phyloP scores from a whole-genome alignment of 1,140 invertebrate species.

The Drosophila miranda region DNA sequence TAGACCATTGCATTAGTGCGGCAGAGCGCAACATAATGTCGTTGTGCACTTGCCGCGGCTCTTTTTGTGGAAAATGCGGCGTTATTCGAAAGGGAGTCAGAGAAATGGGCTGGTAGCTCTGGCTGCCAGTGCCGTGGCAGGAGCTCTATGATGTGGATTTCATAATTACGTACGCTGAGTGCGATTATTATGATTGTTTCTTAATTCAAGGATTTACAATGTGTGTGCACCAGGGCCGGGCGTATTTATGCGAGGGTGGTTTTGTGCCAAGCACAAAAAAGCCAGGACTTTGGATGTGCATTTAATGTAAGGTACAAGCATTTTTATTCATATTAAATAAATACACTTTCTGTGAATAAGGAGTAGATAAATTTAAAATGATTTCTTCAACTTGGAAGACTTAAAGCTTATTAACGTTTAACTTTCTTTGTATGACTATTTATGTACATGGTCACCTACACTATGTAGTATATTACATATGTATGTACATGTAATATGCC shows the following conservation, averaged over 20 bases:
- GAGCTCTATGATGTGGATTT: constrained; percentile 44
- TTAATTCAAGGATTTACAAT: constrained; percentile 65
- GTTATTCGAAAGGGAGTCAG: constrained; percentile 9
- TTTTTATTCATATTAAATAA: too few species aligned
- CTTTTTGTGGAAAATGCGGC: constrained; percentile 26
- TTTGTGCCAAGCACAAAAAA: constrained; percentile 6
- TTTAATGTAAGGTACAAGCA: too few species aligned
- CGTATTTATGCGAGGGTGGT: constrained; percentile 8
- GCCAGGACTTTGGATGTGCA: too few species aligned
- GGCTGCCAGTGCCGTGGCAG: constrained; percentile 20
- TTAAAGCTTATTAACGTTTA: too few species aligned
- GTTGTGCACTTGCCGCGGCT: constrained; percentile 60
- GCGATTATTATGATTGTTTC: constrained; percentile 64
- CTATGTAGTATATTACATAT: too few species aligned
- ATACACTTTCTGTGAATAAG: too few species aligned
- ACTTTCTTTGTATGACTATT: too few species aligned
- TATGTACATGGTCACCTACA: too few species aligned
- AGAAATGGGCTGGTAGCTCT: background rate
- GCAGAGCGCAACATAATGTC: constrained; percentile 61
- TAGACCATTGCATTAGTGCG: constrained; percentile 62
- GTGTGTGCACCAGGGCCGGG: constrained; percentile 13
- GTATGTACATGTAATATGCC: too few species aligned
- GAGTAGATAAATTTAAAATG: too few species aligned
- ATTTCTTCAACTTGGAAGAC: too few species aligned
- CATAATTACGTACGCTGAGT: constrained; percentile 64